Base-by-base conservation (phyloP, 2,113 vertebrate genomes). In the Fukomys damarensis region DNA sequence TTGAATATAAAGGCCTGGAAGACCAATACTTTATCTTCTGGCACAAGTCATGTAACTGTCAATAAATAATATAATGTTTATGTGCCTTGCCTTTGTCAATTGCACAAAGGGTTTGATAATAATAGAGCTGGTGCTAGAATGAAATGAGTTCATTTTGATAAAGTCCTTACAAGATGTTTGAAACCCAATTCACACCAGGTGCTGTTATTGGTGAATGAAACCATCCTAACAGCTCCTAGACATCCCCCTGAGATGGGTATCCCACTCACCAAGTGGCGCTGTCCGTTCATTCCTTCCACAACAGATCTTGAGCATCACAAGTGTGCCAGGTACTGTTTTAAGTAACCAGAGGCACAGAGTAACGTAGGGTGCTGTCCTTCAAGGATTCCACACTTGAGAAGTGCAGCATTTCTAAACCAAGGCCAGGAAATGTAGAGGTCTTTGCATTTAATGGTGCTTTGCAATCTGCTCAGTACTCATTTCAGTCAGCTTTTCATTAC, bases 151-250 rank as follows among this genome's bases (percentile, higher is more conserved):
- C 43, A 77, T 92, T 81, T 52, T 70, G 59, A 84, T 28, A 28
- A 74, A 91, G 68, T 30, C 63, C 20, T 95, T 83, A 7, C 8
- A 56, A 91, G 80, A 58, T 8, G 16, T 32, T 22, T 72, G 9
- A 77, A 89, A 77, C 17, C 41, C 43, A 72, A 85, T 38, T 70
- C 70, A 56, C 66, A 74, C 70, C 16, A n/a, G n/a, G 41, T 86
- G 54, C 66, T 87, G 58, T 59, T 74, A 56, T 41, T 65, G 74
- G 43, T 94, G 76, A 86, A 26, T 66, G 61, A 95, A 95, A 65
- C 26, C n/a, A 65, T 54, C 43, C 28, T 63, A 84, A 86, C 17
- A n/a, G 54, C 26, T 84, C 59, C 49, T 72, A 19, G 65, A 41
- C 49, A 32, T 30, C n/a, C 35, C 41, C 41, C 35, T 30, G 41